These are phyloP conservation scores for Herpailurus yagouaroundi DNA, from an alignment of 2,113 vertebrate species.

Conservation along the genomic window DNA sequence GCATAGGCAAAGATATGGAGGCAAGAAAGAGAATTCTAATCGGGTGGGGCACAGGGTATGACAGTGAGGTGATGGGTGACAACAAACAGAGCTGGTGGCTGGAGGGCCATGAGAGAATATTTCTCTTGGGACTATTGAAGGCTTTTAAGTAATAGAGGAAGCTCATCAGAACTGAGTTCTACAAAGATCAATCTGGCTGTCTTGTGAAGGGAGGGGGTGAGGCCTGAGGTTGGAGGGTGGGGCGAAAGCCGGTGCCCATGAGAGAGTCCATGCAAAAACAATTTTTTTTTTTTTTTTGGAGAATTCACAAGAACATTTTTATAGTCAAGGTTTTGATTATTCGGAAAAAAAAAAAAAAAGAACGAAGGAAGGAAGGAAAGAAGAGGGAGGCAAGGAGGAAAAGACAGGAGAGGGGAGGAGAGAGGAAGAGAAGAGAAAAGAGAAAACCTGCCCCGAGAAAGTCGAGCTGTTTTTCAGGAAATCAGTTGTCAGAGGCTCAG, in stretches of 20 bases:
- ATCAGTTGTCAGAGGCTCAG: conserved; percentile 34
- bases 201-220: background rate
- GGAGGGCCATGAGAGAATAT: background rate
- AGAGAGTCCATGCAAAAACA: no score
- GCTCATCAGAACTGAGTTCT: background rate
- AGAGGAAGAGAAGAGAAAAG: background rate
- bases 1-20: background rate
- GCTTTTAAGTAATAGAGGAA: background rate
- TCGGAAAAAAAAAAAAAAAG: background rate
- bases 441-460: conserved; percentile 57
- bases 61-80: accelerated
- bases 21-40: background rate
- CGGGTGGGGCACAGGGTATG: background rate
- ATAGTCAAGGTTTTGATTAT: background rate
- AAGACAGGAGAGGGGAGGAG: background rate
- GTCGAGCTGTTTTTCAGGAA: conserved; percentile 35
- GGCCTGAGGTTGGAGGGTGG: background rate
- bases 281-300: background rate
- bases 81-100: background rate
- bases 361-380: no score
- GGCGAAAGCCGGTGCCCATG: background rate
- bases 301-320: background rate
- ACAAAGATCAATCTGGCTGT: background rate
- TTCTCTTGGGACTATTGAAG: background rate
- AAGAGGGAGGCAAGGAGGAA: no score